These are phyloP conservation scores for Andrena bucephala DNA, from an alignment of 2,888 invertebrate genomes.

Conservation along the genomic window DNA sequence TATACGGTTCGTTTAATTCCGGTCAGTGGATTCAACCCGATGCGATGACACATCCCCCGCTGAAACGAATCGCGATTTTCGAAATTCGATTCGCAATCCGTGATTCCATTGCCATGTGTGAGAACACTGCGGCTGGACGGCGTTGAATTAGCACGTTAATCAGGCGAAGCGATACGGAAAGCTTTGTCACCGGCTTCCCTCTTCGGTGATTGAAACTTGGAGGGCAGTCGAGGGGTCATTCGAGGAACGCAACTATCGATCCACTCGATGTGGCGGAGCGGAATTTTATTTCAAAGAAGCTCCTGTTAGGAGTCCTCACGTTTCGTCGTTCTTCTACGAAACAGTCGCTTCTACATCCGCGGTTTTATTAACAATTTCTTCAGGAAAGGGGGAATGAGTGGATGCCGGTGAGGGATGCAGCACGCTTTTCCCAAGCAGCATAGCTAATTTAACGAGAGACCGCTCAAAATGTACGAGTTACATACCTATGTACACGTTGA, in stretches of 20 bases:
- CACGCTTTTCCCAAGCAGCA: conserved; percentile 7
- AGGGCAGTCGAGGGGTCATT: neutral
- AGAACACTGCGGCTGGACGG: conserved; percentile 10
- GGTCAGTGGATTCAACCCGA: conserved; percentile 29
- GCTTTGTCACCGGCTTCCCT: neutral
- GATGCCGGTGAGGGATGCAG: neutral
- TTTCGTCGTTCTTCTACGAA: neutral
- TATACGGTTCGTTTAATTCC: conserved; percentile 50
- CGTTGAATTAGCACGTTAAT: conserved; percentile 43
- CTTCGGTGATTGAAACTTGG: conserved; percentile 10
- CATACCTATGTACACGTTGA: neutral
- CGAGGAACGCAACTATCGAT: neutral
- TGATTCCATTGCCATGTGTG: conserved; percentile 8
- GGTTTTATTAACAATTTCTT: conserved; percentile 2
- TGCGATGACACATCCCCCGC: neutral
- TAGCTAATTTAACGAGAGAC: conserved; percentile 39
- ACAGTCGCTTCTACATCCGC: neutral
- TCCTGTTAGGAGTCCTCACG: neutral
- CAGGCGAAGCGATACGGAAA: conserved; percentile 12
- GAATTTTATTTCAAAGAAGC: neutral
- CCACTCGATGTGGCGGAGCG: neutral
- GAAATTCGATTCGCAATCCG: conserved; percentile 44
- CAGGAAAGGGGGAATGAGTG: neutral
- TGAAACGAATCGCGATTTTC: conserved; percentile 41
- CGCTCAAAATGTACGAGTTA: conserved; percentile 1